phyloP scores from a whole-genome alignment of 2,797 vertebrate genomes.

The Brotula barbata region DNA sequence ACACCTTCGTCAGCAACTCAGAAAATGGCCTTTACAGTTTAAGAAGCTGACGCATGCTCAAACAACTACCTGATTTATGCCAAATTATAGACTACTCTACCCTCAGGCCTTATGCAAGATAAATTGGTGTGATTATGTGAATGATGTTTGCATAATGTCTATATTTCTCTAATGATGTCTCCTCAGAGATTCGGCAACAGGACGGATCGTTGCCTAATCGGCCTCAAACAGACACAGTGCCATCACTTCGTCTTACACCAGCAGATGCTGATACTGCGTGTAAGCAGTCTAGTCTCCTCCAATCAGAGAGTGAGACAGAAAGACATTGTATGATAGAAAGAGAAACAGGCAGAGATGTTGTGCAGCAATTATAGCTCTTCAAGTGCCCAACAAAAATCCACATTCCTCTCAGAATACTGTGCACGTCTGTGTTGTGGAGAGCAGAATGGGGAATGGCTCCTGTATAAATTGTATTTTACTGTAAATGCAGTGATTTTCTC shows the following conservation, averaged over 20 bases:
- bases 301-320: conserved; percentile 9
- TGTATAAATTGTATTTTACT: too few relatives aligned
- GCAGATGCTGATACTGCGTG: conserved; percentile 3
- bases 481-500: too few relatives aligned
- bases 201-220: conserved; percentile 4
- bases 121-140: conserved; percentile 14
- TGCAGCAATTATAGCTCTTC: not conserved
- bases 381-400: not conserved
- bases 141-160: conserved; percentile 22
- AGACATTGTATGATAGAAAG: conserved; percentile 3
- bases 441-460: too few relatives aligned
- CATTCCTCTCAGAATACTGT: not conserved
- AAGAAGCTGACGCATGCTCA: conserved; percentile 42
- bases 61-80: conserved; percentile 42
- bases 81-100: conserved; percentile 27
- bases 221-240: conserved; percentile 12
- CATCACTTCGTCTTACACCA: conserved; percentile 20
- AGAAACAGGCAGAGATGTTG: not conserved
- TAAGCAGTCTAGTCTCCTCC: conserved; percentile 13
- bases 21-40: conserved; percentile 30
- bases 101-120: conserved; percentile 28
- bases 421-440: not conserved
- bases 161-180: conserved; percentile 14
- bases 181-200: not conserved
- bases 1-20: conserved; percentile 51